Evolutionary conservation across 2,113 vertebrate species (phyloP).

Genomic region (Tetrao urogallus): DNA sequence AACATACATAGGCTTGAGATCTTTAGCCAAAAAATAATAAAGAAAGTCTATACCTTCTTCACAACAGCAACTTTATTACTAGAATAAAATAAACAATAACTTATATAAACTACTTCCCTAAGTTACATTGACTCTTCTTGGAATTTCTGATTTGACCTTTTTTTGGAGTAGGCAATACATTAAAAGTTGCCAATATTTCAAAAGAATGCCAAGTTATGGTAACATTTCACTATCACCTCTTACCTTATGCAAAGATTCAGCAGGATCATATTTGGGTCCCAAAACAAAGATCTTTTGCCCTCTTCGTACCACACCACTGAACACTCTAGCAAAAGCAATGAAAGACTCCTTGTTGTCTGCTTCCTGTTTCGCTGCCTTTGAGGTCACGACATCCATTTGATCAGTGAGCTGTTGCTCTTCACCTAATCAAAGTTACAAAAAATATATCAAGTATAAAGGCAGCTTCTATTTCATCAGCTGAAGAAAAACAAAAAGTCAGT

Average conservation of each 20-base stretch:
- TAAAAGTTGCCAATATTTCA: neutral
- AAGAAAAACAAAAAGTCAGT: neutral
- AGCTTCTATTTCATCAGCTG: neutral
- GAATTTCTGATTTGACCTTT: neutral
- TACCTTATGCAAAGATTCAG: slow-evolving; percentile 82
- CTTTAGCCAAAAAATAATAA: neutral
- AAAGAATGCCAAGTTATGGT: neutral
- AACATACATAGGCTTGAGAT: neutral
- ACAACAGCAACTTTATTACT: neutral
- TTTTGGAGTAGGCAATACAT: fast-evolving
- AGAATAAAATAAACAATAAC: neutral
- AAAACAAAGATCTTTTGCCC: slow-evolving; percentile 91
- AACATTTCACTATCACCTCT: neutral
- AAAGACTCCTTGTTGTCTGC: slow-evolving; percentile 82
- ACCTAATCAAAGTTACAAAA: slow-evolving; percentile 61
- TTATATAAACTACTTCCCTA: neutral
- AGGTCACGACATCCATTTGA: slow-evolving; percentile 54
- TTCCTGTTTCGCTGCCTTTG: slow-evolving; percentile 66
- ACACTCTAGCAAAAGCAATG: slow-evolving; percentile 93
- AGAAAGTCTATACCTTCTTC: neutral
- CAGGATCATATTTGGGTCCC: slow-evolving; percentile 94
- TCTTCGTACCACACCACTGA: slow-evolving; percentile 86
- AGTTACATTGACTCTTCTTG: neutral
- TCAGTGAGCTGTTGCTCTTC: slow-evolving; percentile 50
- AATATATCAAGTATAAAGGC: neutral